Evolutionary conservation across 2,888 invertebrate species (phyloP), one percentile per base, ranked within the genome.

Genomic region (Eledona agricola): DNA sequence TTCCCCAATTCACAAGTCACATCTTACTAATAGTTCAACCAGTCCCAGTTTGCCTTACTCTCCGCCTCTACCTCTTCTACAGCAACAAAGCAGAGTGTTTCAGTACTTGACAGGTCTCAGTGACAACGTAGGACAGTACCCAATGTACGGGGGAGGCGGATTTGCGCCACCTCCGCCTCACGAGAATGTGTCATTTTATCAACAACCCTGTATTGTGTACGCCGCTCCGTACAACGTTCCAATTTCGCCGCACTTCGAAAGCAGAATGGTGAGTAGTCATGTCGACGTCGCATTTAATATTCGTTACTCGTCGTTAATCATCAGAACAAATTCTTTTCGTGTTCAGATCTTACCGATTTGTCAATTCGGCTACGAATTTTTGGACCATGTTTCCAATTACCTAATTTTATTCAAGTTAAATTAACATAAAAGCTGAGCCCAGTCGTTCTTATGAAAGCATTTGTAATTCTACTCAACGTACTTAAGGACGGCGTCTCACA

Each of bases 1-100:
- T 4, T 70, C 71, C n/a, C 67, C 69, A 2, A 59, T 62, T 23
- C 66, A 65, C 34, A 70, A 70, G 50, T 62, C 62, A 0, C 62
- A 59, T 19, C 43, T 72, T 5, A 74, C 69, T 3, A 73, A 74
- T 57, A 71, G 69, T 50, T 67, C 77, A 1, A 77, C 77, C 1
- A 76, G 76, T 60, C 76, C 76, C 4, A 76, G 70, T 58, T 63
- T 76, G 57, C 77, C 76, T 9, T 74, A 69, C 59, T 69, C 73
- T 2, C 73, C 74, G 11, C 67, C 72, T 15, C 53, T 65, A n/a
- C 64, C 62, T 6, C 22, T 23, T 7, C n/a, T 42, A 11, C 51
- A 53, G 25, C 46, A 55, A 17, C 55, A 56, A 38, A 45, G 25
- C 31, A 51, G 60, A 28, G 61, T 22, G 37, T 62, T 60, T 28